Evolutionary conservation across 2,113 vertebrate species (phyloP).

Genomic region (Ranitomeya variabilis): DNA sequence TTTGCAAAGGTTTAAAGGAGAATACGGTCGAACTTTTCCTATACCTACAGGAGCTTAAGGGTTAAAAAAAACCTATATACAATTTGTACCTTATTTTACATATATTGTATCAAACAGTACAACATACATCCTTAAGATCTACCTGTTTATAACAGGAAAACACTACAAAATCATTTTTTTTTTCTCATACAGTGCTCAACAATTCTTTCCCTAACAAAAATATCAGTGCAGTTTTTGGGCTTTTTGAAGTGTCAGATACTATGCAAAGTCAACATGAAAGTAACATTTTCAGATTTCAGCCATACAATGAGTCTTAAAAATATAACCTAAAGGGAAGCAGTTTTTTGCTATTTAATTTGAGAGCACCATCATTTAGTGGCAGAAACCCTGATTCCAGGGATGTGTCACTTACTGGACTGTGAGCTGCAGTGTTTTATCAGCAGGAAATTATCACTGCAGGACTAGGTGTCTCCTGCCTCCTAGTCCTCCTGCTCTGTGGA

Average conservation of each 20-base stretch:
- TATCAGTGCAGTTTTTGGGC: slow-evolving; percentile 71
- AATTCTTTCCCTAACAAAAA: slow-evolving; percentile 68
- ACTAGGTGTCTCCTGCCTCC: no score
- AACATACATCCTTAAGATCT: slow-evolving; percentile 85
- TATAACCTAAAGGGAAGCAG: not conserved
- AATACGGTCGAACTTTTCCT: slow-evolving; percentile 78
- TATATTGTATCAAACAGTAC: slow-evolving; percentile 73
- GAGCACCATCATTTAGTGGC: no score
- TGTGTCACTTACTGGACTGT: no score
- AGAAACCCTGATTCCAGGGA: no score
- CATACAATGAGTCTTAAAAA: not conserved
- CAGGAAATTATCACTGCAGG: no score
- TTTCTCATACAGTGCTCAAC: slow-evolving; percentile 77
- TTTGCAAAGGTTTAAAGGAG: slow-evolving; percentile 62
- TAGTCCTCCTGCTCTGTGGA: no score
- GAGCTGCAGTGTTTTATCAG: no score
- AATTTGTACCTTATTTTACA: slow-evolving; percentile 83
- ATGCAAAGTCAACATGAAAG: not conserved
- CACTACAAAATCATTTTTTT: slow-evolving; percentile 78
- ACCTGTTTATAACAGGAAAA: slow-evolving; percentile 78
- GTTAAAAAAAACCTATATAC: slow-evolving; percentile 86
- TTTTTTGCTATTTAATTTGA: no score
- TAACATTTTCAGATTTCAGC: not conserved
- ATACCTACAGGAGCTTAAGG: slow-evolving; percentile 88
- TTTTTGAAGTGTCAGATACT: slow-evolving; percentile 66